A percentile compares a stretch with the other conserved stretches of the same genome.
Conservation (phyloP, 2,797 vertebrate species). For the Neomorphus geoffroyi region DNA sequence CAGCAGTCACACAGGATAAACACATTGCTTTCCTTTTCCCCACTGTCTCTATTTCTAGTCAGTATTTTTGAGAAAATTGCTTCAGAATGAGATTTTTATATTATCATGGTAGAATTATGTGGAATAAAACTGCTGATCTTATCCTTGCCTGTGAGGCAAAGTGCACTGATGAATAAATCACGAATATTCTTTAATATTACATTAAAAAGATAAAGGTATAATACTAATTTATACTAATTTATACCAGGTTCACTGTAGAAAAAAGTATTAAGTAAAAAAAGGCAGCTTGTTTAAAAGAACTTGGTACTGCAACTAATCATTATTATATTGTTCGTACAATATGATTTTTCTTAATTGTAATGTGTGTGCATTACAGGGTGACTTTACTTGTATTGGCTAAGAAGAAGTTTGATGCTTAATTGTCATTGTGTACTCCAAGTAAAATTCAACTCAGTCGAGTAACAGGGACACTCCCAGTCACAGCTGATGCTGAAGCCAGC, state of each 20-base stretch:
- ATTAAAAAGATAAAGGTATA: constrained; percentile 58
- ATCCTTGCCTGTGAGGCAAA: constrained; percentile 49
- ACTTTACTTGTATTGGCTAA: not conserved
- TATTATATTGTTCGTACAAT: not conserved
- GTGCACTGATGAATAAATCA: constrained; percentile 61
- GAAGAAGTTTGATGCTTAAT: not conserved
- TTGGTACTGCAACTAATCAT: not conserved
- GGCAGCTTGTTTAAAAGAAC: not conserved
- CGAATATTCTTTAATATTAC: constrained; percentile 63
- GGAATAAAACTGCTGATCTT: constrained; percentile 46
- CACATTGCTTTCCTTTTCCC: not conserved
- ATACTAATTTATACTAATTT: constrained; percentile 63
- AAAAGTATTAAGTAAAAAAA: not conserved
- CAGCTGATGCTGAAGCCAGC: not conserved
- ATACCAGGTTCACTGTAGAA: not conserved
- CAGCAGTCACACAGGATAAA: not conserved
- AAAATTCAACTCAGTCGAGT: not conserved
- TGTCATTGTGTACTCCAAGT: not conserved
- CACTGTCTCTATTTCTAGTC: constrained; percentile 13
- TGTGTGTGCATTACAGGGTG: not conserved
- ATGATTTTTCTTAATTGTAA: not conserved
- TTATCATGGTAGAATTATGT: constrained; percentile 10
- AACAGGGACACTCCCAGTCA: not conserved
- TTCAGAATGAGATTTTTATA: constrained; percentile 19
- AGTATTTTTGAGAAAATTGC: constrained; percentile 27